phyloP scores from a whole-genome alignment of 2,113 vertebrate genomes.

The Chunga burmeisteri region DNA sequence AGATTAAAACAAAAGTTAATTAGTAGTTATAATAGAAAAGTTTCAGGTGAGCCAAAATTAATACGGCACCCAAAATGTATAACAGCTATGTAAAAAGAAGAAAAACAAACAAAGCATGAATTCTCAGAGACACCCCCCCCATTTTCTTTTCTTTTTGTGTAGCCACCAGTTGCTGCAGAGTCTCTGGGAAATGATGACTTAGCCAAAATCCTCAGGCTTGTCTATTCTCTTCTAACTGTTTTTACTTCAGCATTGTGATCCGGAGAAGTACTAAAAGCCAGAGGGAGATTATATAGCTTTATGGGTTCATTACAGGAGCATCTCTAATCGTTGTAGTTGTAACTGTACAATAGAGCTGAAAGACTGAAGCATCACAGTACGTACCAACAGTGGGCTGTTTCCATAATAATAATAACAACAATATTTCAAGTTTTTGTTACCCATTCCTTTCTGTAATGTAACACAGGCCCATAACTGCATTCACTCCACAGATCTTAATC shows the following conservation, averaged over 20 bases:
- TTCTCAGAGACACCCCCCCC: not conserved
- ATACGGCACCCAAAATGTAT: not conserved
- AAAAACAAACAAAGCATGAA: not conserved
- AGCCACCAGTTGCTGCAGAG: not conserved
- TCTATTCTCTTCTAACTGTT: not conserved
- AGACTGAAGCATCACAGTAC: not conserved
- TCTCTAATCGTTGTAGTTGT: not conserved
- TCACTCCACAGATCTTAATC: conserved; percentile 1
- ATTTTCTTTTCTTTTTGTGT: not conserved
- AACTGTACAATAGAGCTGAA: not conserved
- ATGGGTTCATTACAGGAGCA: not conserved
- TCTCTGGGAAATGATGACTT: not conserved
- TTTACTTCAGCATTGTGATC: not conserved
- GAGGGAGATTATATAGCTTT: not conserved
- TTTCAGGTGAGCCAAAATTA: not conserved
- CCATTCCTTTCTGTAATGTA: not conserved
- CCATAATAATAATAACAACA: not conserved
- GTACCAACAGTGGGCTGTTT: not conserved
- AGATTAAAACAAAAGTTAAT: not conserved
- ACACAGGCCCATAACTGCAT: not conserved
- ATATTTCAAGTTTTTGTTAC: not conserved
- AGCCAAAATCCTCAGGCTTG: not conserved
- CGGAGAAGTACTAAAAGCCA: not conserved
- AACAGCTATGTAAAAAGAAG: not conserved
- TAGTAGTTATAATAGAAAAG: not conserved